Conservation (phyloP, 1,140 invertebrate species). For the Oryctes rhinoceros region DNA sequence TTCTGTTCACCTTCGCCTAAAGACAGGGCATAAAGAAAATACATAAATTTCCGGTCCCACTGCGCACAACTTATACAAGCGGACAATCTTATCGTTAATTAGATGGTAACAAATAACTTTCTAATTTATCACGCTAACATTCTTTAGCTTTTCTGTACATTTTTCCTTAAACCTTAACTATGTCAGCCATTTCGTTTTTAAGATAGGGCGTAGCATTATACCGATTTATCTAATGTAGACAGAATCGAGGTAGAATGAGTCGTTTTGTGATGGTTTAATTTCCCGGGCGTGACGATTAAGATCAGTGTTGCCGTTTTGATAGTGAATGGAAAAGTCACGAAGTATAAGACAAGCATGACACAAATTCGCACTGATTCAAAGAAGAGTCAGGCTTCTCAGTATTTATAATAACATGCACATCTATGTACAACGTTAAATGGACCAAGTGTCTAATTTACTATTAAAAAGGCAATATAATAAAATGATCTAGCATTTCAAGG, state of each 20-base stretch:
- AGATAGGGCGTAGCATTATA: background rate
- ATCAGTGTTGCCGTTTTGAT: background rate
- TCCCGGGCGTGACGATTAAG: slow-evolving; percentile 4
- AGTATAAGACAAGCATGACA: background rate
- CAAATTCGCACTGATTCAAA: background rate
- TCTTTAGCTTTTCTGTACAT: background rate
- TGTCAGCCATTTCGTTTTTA: background rate
- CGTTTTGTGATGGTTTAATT: background rate
- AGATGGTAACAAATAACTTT: slow-evolving; percentile 4
- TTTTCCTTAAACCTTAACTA: background rate
- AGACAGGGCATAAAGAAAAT: too few species aligned
- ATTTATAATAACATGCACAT: background rate
- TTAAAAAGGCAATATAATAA: background rate
- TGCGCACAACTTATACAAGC: too few species aligned
- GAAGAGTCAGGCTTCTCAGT: background rate
- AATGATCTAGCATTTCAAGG: too few species aligned
- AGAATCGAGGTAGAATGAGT: slow-evolving; percentile 3
- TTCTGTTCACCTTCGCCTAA: background rate
- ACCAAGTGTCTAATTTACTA: background rate
- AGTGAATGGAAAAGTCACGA: slow-evolving; percentile 13
- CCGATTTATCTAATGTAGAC: background rate
- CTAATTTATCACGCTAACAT: background rate
- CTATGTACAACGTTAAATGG: background rate
- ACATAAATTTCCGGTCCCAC: too few species aligned
- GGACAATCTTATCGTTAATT: slow-evolving; percentile 4